Percentiles rank a stretch among this genome's conserved stretches.
Evolutionary conservation across 2,888 invertebrate species (phyloP).

Genomic region (Calameuta filiformis): DNA sequence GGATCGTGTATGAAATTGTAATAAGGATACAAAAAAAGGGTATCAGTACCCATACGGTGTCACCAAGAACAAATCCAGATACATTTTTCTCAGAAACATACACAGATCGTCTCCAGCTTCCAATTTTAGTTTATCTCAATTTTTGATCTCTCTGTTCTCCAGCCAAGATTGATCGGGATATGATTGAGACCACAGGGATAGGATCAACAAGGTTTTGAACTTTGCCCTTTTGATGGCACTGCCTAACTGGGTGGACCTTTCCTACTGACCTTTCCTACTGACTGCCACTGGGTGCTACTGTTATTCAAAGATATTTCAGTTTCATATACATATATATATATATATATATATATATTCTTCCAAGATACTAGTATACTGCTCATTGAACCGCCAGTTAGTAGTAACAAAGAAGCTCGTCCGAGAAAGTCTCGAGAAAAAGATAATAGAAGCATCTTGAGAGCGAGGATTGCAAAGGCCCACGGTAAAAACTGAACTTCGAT

Average conservation of each 20-base stretch:
- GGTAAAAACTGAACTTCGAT: slow-evolving; percentile 20
- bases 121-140: background rate
- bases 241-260: background rate
- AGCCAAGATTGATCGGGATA: background rate
- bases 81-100: background rate
- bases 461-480: background rate
- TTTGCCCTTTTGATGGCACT: background rate
- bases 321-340: no score
- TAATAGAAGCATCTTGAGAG: slow-evolving; percentile 1
- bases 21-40: background rate
- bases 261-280: background rate
- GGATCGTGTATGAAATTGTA: background rate
- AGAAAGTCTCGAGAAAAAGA: slow-evolving; percentile 3
- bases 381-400: background rate
- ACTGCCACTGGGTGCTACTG: background rate
- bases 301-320: background rate
- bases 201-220: background rate
- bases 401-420: background rate
- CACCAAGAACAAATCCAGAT: background rate
- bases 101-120: background rate
- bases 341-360: no score
- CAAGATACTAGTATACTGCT: background rate
- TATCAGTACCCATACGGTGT: background rate
- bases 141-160: background rate
- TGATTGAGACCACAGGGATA: background rate